Evolutionary conservation across 2,888 invertebrate species (phyloP).

Genomic region (Autographa pulchrina): DNA sequence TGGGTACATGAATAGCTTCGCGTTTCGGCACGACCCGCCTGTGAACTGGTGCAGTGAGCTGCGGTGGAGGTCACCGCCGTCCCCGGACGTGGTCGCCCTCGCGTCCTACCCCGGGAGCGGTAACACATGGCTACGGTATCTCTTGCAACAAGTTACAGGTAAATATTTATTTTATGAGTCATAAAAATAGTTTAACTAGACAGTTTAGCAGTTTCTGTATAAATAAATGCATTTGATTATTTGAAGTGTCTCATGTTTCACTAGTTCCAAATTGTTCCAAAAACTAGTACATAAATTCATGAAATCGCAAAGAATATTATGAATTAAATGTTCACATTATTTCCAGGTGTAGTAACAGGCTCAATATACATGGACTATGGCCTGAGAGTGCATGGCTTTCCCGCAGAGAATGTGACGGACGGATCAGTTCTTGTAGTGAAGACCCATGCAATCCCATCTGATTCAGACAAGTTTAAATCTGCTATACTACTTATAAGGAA

Average conservation of each 20-base stretch:
- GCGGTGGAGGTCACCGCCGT: conserved; percentile 84
- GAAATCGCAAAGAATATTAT: neutral
- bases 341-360: conserved; percentile 92
- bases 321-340: neutral
- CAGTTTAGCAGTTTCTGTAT: too few species aligned
- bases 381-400: conserved; percentile 93
- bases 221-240: too few species aligned
- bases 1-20: conserved; percentile 73
- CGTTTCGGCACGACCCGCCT: conserved; percentile 72
- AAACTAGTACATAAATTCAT: neutral
- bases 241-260: too few species aligned
- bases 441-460: conserved; percentile 93
- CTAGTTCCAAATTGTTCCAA: neutral
- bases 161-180: conserved; percentile 11
- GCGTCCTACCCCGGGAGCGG: conserved; percentile 96
- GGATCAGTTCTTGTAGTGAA: conserved; percentile 94
- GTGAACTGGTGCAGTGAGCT: conserved; percentile 89
- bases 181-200: neutral
- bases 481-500: conserved; percentile 92
- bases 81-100: conserved; percentile 89
- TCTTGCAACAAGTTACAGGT: conserved; percentile 94
- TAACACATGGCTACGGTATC: conserved; percentile 95
- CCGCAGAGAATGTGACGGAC: conserved; percentile 93
- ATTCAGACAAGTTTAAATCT: conserved; percentile 89
- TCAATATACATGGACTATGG: conserved; percentile 95